Evolutionary conservation across 2,113 vertebrate genomes (phyloP).

Genomic region (Sorex fumeus): DNA sequence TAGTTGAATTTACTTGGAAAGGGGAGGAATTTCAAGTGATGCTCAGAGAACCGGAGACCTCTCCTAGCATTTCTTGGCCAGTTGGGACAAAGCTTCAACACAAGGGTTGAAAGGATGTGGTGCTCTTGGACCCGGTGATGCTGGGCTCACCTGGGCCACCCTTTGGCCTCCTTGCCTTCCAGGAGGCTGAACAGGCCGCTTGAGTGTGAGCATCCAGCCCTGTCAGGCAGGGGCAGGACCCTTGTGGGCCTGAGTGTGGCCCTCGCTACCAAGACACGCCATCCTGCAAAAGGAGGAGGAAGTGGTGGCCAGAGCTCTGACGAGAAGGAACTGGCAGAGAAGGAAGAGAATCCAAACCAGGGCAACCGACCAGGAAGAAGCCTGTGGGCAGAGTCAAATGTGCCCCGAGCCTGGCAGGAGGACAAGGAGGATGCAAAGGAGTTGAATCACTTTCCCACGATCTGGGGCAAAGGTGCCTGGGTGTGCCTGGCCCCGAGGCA

Average conservation of each 20-base stretch:
- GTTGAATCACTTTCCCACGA: not conserved
- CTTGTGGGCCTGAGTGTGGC: constrained; percentile 15
- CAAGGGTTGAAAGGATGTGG: no score
- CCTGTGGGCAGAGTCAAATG: not conserved
- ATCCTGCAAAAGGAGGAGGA: not conserved
- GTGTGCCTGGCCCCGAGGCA: not conserved
- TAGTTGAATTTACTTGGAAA: no score
- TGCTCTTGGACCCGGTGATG: no score
- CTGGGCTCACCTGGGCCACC: no score
- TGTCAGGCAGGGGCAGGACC: not conserved
- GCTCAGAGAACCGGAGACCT: no score
- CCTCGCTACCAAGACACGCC: not conserved
- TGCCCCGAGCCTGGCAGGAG: constrained; percentile 23
- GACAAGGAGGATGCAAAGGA: constrained; percentile 1
- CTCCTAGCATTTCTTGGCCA: no score
- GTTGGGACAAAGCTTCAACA: no score
- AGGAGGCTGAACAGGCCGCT: no score
- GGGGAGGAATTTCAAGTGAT: no score
- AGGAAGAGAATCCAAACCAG: not conserved
- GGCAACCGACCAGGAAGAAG: not conserved
- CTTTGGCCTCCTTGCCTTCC: no score
- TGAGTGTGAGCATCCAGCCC: no score
- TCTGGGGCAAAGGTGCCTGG: constrained; percentile 65
- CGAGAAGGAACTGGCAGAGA: not conserved
- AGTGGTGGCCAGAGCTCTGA: not conserved